Percentiles rank a stretch among this genome's conserved stretches.
Conservation (phyloP, 2,888 invertebrate species). For the Agrochola macilenta region DNA sequence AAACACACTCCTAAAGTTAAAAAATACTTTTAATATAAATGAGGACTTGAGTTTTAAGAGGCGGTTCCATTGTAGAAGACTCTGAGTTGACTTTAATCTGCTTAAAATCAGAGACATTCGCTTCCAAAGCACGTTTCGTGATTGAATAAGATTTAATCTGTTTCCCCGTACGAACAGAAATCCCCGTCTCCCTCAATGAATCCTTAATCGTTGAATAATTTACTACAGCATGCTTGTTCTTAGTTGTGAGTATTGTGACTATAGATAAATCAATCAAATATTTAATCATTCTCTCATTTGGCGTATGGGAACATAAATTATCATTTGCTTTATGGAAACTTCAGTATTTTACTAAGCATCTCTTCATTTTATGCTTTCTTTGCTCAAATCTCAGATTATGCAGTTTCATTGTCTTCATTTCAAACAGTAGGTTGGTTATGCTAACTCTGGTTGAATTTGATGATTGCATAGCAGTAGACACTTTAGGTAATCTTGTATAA, state of each 20-base stretch:
- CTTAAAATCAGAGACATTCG: conserved; percentile 85
- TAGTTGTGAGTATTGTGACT: conserved; percentile 67
- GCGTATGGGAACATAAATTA: conserved; percentile 44
- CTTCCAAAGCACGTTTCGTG: conserved; percentile 85
- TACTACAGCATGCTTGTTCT: conserved; percentile 80
- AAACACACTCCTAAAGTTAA: conserved; percentile 73
- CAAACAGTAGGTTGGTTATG: neutral
- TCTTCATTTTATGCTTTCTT: neutral
- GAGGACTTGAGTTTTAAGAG: conserved; percentile 73
- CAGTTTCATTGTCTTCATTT: neutral
- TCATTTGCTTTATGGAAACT: conserved; percentile 26
- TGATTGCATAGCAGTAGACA: neutral
- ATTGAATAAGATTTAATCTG: conserved; percentile 88
- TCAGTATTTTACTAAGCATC: neutral
- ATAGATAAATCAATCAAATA: conserved; percentile 61
- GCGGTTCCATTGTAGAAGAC: conserved; percentile 77
- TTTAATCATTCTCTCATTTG: conserved; percentile 34
- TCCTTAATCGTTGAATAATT: conserved; percentile 87
- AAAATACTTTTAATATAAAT: conserved; percentile 76
- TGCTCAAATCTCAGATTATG: neutral
- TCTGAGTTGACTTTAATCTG: conserved; percentile 84
- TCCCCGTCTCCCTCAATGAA: conserved; percentile 76
- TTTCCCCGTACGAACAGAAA: conserved; percentile 81
- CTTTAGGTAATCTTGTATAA: neutral
- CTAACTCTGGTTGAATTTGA: neutral